Base-by-base conservation (phyloP, 2,888 invertebrate species). In the Troides aeacus region DNA sequence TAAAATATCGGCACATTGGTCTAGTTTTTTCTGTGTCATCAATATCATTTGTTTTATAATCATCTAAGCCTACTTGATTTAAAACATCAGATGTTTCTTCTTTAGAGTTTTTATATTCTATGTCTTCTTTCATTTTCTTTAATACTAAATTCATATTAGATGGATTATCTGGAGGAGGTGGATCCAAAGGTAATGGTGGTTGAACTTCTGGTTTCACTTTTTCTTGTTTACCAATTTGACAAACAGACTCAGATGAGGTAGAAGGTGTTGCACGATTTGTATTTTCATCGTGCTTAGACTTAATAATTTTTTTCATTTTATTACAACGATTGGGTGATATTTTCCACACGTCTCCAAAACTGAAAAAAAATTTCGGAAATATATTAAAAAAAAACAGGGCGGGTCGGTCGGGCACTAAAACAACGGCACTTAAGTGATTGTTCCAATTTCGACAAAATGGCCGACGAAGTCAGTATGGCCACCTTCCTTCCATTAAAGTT, bases 301-400 rank as follows among this genome's bases (percentile, higher is more conserved):
- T 82, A 1, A 87, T 75, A 72, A 85, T 87, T 62, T 90, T 89
- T 74, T 83, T 87, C 89, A 89, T 90, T n/a, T 66, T 70, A 58
- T 62, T 50, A 39, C 23, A 30, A 87, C 15, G 18, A 18, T 50
- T 12, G 5, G 18, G 12, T 18, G 50, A 39, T 50, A 50, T 50
- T 50, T 75, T 68, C 73, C 73, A 64, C 71, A 69, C 63, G 74
- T 72, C 42, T 70, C 71, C 60, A 71, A 62, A 70, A 74, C 77
- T 77, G 72, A 68, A 72, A 71, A 42, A 2, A 62, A 30, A 10
- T 46, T 59, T 30, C 30, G 5, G 30, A 30, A 0, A 30, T 30
- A 30, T 30, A 30, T 30, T 30, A 30, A 30, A 30, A 30, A 30
- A 30, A 30, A 21, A 21, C 21, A 21, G 21, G 21, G 21, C 21